phyloP scores from a whole-genome alignment of 2,113 vertebrate species.

The Chrysochloris asiatica region DNA sequence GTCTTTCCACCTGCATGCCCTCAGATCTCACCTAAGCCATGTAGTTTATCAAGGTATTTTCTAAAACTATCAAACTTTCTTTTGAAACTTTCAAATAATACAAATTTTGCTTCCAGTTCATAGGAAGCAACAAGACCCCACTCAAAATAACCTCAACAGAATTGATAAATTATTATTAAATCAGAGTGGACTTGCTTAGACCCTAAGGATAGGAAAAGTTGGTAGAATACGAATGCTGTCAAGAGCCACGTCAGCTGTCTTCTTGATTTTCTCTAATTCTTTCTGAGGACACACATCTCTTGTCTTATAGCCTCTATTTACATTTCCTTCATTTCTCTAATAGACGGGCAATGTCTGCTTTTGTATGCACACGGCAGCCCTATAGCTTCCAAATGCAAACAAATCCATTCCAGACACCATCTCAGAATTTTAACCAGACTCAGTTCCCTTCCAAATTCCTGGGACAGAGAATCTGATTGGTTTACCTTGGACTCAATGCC shows the following conservation, averaged over 20 bases:
- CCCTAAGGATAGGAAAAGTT: neutral
- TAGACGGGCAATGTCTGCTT: neutral
- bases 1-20: neutral
- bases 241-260: neutral
- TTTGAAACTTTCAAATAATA: slow-evolving; percentile 32
- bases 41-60: slow-evolving; percentile 4
- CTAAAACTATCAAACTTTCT: slow-evolving; percentile 30
- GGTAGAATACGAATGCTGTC: neutral
- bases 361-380: neutral
- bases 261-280: neutral
- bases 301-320: neutral
- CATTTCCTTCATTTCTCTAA: neutral
- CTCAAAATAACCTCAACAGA: neutral
- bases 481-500: neutral
- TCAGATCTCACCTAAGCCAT: neutral
- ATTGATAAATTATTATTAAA: neutral
- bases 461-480: neutral
- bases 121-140: neutral
- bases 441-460: neutral
- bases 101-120: neutral
- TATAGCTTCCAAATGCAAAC: neutral
- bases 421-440: neutral
- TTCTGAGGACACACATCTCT: neutral
- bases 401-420: neutral
- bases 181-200: neutral